Base-by-base conservation (phyloP, 2,888 invertebrate genomes). In the Drosophila emarginata region DNA sequence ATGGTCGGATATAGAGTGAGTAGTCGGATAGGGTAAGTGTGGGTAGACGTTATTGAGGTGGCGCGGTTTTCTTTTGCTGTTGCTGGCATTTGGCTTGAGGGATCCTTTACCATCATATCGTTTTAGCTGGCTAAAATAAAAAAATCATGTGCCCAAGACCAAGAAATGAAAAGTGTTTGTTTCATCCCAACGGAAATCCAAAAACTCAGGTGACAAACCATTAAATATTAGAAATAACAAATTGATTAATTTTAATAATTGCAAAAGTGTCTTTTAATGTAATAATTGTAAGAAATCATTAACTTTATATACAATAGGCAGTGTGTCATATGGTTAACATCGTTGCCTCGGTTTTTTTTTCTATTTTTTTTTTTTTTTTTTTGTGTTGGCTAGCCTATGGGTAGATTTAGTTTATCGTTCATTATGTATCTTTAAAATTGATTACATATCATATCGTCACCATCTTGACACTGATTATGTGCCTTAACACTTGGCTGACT, bases 391-490 rank as follows among this genome's bases (percentile, higher is more conserved):
- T 40, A 40, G 7, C n/a, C 40, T 28, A 23, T 14, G 11, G 23
- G 40, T 9, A 3, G 45, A 12, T 23, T 7, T 15, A 26, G n/a
- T 12, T 28, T 28, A 40, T 63, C 28, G 32, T 39, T 39, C 45
- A 50, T 58, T 40, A 51, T 53, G 52, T 57, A 54, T 64, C 54
- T 59, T 6, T 12, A 56, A 67, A 79, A 77, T 72, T 74, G 74
- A 74, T 77, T 68, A 60, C 72, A 50, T 69, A 75, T 72, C 72
- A 68, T 45, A 45, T 66, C 52, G 56, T 40, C 67, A 67, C 61
- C 82, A 85, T 77, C 73, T 76, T 73, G 74, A 70, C 79, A 84
- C 70, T 74, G 72, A 76, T 76, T 77, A 80, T 76, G 67, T 60
- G 71, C 72, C 75, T 80, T 78, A 76, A 79, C 83, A 79, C 78